A percentile compares a stretch with the other conserved stretches of the same genome.
Conservation (phyloP, 1,140 invertebrate species). For the Zaprionus ghesquierei region DNA sequence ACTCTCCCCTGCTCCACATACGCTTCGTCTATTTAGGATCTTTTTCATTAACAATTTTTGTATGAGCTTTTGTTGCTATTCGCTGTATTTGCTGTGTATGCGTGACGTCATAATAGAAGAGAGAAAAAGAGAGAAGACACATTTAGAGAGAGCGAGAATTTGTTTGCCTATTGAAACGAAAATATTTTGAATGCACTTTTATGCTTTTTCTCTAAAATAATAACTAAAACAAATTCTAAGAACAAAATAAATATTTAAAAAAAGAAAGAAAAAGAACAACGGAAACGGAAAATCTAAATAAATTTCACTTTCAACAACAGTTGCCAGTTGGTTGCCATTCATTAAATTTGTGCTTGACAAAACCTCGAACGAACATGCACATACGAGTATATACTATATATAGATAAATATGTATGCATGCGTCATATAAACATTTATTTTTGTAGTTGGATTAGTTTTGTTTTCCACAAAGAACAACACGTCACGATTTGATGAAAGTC, state of each 20-base stretch:
- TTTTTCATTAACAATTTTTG: conserved; percentile 27
- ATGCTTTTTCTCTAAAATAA: conserved; percentile 65
- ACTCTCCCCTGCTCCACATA: neutral
- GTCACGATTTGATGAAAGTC: conserved; percentile 45
- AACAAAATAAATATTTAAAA: conserved; percentile 26
- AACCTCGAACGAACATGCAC: neutral
- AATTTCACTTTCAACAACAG: conserved; percentile 44
- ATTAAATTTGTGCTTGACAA: conserved; percentile 25
- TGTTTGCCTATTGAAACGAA: conserved; percentile 21
- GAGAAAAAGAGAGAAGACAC: neutral
- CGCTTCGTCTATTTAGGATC: conserved; percentile 10
- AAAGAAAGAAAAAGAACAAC: conserved; percentile 23
- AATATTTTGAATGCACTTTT: conserved; percentile 72
- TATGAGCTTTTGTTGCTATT: conserved; percentile 27
- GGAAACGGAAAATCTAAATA: conserved; percentile 27
- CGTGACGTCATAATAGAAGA: conserved; percentile 29
- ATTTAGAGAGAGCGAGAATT: neutral
- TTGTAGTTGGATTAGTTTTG: conserved; percentile 38
- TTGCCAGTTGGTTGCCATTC: conserved; percentile 46
- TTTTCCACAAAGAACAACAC: conserved; percentile 43
- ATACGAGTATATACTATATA: conserved; percentile 11
- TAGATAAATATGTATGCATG: neutral
- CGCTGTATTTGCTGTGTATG: conserved; percentile 19
- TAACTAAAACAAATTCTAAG: conserved; percentile 48
- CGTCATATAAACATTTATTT: conserved; percentile 33